Percentiles rank a stretch among this genome's conserved stretches.
phyloP scores from a whole-genome alignment of 2,113 vertebrate genomes.

The Oxyruncus cristatus region DNA sequence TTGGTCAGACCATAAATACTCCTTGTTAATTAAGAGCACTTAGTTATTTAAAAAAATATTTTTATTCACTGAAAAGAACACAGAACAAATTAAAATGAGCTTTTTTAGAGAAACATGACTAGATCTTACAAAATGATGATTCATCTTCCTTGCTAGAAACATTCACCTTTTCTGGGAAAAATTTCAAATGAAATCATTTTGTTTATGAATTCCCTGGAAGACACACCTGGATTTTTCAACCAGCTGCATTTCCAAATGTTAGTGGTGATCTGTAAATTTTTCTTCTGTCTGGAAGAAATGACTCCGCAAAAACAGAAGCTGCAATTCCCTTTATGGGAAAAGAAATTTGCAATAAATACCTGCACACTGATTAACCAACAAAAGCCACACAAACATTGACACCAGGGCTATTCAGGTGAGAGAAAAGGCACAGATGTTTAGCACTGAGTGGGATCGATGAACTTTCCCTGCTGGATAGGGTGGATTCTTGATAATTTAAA shows the following conservation, averaged over 20 bases:
- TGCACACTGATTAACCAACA: not conserved
- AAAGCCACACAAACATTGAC: not conserved
- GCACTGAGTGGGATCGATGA: not conserved
- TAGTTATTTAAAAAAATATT: not conserved
- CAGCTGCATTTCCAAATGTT: not conserved
- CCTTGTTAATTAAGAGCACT: not conserved
- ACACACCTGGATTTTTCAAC: not conserved
- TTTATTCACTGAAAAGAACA: not conserved
- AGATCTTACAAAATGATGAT: not conserved
- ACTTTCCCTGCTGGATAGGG: not conserved
- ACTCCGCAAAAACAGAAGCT: not conserved
- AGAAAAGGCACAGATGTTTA: not conserved
- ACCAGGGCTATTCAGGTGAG: not conserved
- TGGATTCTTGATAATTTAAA: not conserved
- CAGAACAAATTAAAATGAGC: not conserved
- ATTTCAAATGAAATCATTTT: not conserved
- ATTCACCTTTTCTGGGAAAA: not conserved
- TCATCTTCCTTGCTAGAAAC: not conserved
- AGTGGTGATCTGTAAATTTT: not conserved
- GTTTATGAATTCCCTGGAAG: not conserved
- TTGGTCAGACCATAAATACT: not conserved
- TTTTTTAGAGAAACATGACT: not conserved
- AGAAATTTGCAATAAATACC: not conserved
- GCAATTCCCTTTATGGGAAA: not conserved
- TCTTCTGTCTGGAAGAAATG: not conserved